phyloP scores from a whole-genome alignment of 2,797 vertebrate genomes.

The Galaxias olidus region DNA sequence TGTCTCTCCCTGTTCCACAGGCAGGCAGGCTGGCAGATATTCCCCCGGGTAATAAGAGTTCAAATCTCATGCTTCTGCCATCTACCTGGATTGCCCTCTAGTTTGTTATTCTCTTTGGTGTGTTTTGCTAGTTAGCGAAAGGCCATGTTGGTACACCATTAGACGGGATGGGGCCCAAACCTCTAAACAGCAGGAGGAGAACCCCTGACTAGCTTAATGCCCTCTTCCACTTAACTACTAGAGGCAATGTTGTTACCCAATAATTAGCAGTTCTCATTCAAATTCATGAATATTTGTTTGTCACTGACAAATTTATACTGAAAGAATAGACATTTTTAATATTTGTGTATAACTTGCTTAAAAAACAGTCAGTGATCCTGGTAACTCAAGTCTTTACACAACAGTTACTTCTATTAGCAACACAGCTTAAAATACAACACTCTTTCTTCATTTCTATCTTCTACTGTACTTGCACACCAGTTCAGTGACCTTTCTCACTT shows the following conservation, averaged over 20 bases:
- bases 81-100: slow-evolving; percentile 67
- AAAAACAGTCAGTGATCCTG: too few relatives aligned
- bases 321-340: too few relatives aligned
- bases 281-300: background rate
- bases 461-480: slow-evolving; percentile 30
- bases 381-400: too few relatives aligned
- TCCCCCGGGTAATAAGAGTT: slow-evolving; percentile 62
- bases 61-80: slow-evolving; percentile 59
- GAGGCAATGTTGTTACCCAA: background rate
- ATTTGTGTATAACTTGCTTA: too few relatives aligned
- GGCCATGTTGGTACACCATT: slow-evolving; percentile 56
- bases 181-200: slow-evolving; percentile 48
- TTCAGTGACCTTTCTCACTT: slow-evolving; percentile 73
- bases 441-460: too few relatives aligned
- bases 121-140: slow-evolving; percentile 55
- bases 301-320: too few relatives aligned
- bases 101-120: slow-evolving; percentile 66
- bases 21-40: slow-evolving; percentile 66
- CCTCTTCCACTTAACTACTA: slow-evolving; percentile 60
- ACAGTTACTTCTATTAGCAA: too few relatives aligned
- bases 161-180: slow-evolving; percentile 45
- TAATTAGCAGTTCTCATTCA: background rate
- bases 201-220: slow-evolving; percentile 58
- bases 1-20: slow-evolving; percentile 63
- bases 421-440: too few relatives aligned